phyloP scores from a whole-genome alignment of 1,140 invertebrate genomes.

The Pseudomyrmex concolor region DNA sequence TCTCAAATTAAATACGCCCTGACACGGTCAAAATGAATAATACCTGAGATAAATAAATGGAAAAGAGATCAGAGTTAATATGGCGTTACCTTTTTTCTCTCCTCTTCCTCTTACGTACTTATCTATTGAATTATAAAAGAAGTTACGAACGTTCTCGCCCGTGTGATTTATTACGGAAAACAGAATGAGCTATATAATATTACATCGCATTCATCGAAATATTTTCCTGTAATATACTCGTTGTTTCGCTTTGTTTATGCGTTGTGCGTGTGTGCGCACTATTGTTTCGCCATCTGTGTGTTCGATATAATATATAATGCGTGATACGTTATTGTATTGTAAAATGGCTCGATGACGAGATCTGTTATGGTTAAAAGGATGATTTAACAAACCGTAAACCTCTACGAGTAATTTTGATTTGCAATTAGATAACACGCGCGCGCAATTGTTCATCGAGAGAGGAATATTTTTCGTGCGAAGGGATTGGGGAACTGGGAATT shows the following conservation, averaged over 20 bases:
- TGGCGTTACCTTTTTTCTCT: too few relatives aligned
- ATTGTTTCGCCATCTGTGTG: not conserved
- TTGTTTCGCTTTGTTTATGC: not conserved
- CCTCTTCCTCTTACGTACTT: too few relatives aligned
- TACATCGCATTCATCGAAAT: not conserved
- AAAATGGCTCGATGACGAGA: not conserved
- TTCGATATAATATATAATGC: not conserved
- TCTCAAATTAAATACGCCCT: conserved; percentile 37
- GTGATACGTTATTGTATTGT: not conserved
- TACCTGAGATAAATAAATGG: not conserved
- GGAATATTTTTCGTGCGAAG: not conserved
- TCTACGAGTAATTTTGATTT: not conserved
- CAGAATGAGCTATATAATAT: not conserved
- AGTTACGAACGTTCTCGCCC: too few relatives aligned
- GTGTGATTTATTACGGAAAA: not conserved
- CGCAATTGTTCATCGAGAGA: not conserved
- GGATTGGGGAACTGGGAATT: not conserved
- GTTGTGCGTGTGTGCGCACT: not conserved
- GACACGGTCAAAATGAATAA: not conserved
- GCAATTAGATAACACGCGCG: not conserved
- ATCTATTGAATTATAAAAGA: not conserved
- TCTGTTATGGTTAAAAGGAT: not conserved
- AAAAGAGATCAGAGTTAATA: not conserved
- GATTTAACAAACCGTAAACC: not conserved
- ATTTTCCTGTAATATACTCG: not conserved